Evolutionary conservation across 2,888 invertebrate genomes (phyloP).

Genomic region (Parnassius smintheus): DNA sequence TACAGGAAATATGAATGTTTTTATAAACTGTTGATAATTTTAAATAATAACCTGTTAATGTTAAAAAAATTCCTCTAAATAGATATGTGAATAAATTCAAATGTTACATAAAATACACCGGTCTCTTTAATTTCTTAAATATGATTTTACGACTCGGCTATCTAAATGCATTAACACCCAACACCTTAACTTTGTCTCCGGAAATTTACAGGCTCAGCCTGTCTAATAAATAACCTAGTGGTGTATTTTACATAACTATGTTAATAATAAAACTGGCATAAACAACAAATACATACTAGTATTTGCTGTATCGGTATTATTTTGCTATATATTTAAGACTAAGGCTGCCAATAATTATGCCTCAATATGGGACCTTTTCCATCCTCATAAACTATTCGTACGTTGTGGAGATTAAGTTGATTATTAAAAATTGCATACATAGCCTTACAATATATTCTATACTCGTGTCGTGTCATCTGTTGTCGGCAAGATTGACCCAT

Average conservation of each 20-base stretch:
- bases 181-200: too few relatives aligned
- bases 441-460: too few relatives aligned
- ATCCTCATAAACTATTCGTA: background rate
- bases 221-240: slow-evolving; percentile 19
- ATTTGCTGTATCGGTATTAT: background rate
- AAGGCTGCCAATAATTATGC: background rate
- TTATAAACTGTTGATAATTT: too few relatives aligned
- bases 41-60: too few relatives aligned
- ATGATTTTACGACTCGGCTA: too few relatives aligned
- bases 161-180: too few relatives aligned
- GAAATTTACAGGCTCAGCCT: background rate
- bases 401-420: too few relatives aligned
- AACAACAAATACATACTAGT: slow-evolving; percentile 4
- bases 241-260: slow-evolving; percentile 22
- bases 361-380: background rate
- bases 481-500: too few relatives aligned
- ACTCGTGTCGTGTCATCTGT: too few relatives aligned
- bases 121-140: too few relatives aligned
- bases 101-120: slow-evolving; percentile 21
- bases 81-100: background rate
- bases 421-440: too few relatives aligned
- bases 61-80: background rate
- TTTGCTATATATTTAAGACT: background rate
- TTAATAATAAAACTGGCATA: slow-evolving; percentile 24
- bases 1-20: background rate